Evolutionary conservation across 2,113 vertebrate species (phyloP).

Genomic region (Scatophagus argus): DNA sequence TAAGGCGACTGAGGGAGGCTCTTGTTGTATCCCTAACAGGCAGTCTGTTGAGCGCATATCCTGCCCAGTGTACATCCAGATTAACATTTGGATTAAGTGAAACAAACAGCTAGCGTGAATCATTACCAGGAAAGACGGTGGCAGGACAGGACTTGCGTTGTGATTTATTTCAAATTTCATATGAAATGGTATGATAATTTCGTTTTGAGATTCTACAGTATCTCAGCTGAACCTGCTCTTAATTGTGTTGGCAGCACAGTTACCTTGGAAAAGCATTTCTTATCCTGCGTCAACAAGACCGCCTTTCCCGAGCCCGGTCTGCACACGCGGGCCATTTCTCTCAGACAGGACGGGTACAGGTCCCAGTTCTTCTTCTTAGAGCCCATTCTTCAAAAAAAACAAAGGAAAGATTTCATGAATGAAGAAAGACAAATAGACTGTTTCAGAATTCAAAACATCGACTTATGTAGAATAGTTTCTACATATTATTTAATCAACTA

Average conservation of each 20-base stretch:
- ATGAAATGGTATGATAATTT: background rate
- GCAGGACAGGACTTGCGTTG: background rate
- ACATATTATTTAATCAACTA: background rate
- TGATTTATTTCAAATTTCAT: background rate
- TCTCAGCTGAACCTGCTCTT: background rate
- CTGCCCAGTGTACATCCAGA: background rate
- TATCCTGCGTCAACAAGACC: constrained; percentile 94
- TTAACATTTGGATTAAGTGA: background rate
- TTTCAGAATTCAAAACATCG: background rate
- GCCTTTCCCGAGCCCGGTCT: constrained; percentile 91
- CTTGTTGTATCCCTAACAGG: background rate
- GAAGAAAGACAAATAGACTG: background rate
- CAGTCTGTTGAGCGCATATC: background rate
- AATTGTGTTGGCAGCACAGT: background rate
- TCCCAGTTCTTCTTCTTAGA: constrained; percentile 98
- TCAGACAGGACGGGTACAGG: constrained; percentile 93
- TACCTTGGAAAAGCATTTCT: constrained; percentile 97
- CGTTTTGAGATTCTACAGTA: background rate
- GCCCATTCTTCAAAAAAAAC: constrained; percentile 88
- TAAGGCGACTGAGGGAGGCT: background rate
- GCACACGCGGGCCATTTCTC: constrained; percentile 95
- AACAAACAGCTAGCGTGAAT: background rate
- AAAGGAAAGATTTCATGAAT: background rate
- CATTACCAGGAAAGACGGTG: background rate
- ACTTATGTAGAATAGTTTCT: background rate